A percentile compares a stretch with the other conserved stretches of the same genome.
phyloP scores from a whole-genome alignment of 2,888 invertebrate species.

The Geophilus truncorum region DNA sequence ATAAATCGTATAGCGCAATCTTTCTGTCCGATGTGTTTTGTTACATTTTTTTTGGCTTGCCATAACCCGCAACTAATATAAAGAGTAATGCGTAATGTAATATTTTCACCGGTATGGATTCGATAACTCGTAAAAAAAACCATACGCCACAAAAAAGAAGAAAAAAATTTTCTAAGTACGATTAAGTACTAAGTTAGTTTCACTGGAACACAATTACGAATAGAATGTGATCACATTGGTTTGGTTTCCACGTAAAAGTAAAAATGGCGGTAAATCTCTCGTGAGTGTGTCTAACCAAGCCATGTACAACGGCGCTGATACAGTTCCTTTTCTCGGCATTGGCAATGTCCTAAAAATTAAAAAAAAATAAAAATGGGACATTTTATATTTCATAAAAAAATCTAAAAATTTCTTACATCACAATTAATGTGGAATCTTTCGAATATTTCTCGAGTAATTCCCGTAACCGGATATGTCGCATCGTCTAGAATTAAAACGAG shows the following conservation, averaged over 20 bases:
- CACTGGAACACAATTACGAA: conserved; percentile 32
- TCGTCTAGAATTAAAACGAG: conserved; percentile 57
- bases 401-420: conserved; percentile 62
- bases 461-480: conserved; percentile 80
- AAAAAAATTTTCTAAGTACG: background rate
- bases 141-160: background rate
- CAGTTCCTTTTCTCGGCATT: conserved; percentile 85
- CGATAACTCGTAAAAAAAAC: background rate
- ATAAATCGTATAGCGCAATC: no score
- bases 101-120: background rate
- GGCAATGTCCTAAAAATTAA: conserved; percentile 68
- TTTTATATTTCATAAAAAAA: background rate
- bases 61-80: background rate
- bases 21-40: no score
- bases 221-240: conserved; percentile 38
- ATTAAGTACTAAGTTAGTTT: background rate
- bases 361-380: background rate
- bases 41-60: background rate
- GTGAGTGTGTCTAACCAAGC: conserved; percentile 92
- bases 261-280: conserved; percentile 79
- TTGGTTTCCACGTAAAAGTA: conserved; percentile 49
- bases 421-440: conserved; percentile 73
- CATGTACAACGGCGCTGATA: conserved; percentile 89
- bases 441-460: conserved; percentile 81
- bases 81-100: background rate